Conservation (phyloP, 2,797 vertebrate species). For the Odontamblyopus rebecca region DNA sequence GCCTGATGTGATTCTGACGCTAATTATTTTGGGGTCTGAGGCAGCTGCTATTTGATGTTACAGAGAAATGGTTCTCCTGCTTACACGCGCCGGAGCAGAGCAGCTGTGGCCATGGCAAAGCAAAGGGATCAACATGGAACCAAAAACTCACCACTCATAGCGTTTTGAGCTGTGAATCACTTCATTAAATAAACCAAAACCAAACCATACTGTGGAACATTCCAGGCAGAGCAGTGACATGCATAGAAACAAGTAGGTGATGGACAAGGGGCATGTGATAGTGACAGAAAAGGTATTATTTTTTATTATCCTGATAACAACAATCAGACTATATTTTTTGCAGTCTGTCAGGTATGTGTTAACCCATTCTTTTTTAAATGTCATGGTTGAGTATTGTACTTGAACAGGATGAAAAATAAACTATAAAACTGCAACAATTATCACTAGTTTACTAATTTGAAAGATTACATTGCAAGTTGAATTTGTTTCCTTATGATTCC, state of each 20-base stretch:
- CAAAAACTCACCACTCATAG: neutral
- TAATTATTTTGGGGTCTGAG: slow-evolving; percentile 37
- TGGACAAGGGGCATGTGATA: no score
- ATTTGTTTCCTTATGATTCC: neutral
- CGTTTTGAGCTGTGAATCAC: neutral
- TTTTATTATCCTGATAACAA: no score
- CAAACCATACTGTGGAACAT: no score
- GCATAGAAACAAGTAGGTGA: no score
- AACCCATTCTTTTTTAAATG: no score
- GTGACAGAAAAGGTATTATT: no score
- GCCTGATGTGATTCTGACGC: slow-evolving; percentile 19
- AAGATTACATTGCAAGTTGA: neutral
- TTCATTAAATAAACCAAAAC: neutral
- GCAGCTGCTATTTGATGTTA: slow-evolving; percentile 5
- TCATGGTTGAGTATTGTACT: no score
- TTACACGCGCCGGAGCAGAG: neutral
- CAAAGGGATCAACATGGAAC: neutral
- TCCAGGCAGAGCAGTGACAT: no score
- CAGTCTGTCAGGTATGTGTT: no score
- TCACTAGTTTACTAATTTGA: neutral
- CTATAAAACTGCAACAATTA: neutral
- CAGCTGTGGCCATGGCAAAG: neutral
- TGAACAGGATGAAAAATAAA: neutral
- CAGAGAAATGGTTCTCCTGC: slow-evolving; percentile 3
- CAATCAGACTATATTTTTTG: no score